These are phyloP conservation scores for Metacarcinus magister DNA, from an alignment of 2,888 invertebrate species.

Conservation along the genomic window DNA sequence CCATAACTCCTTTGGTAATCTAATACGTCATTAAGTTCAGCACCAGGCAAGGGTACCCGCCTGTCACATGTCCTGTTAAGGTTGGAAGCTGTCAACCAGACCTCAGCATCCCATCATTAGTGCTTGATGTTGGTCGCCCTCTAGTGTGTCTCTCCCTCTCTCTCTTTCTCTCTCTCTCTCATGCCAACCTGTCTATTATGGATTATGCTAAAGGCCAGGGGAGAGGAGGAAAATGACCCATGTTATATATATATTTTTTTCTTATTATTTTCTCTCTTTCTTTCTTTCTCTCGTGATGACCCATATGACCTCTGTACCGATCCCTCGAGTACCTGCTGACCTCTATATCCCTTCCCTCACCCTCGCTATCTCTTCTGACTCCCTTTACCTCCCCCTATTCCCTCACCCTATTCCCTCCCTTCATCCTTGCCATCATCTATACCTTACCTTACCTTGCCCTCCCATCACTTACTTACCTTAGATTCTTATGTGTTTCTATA, in stretches of 20 bases:
- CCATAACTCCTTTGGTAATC: too few species aligned
- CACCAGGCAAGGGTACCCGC: too few species aligned
- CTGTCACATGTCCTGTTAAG: too few species aligned
- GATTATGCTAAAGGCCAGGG: background rate
- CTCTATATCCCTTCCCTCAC: background rate
- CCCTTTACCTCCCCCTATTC: background rate
- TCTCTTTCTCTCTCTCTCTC: background rate
- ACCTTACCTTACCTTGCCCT: background rate
- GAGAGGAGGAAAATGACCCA: background rate
- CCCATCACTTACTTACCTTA: too few species aligned
- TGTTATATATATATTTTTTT: background rate
- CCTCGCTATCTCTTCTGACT: background rate
- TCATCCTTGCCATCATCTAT: background rate
- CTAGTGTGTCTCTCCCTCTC: too few species aligned
- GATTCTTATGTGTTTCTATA: too few species aligned
- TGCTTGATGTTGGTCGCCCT: background rate
- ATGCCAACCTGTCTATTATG: background rate
- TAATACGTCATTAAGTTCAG: too few species aligned
- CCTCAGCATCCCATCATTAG: background rate
- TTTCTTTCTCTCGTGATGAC: background rate
- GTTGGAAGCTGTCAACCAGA: background rate
- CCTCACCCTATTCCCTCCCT: background rate
- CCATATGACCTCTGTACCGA: background rate
- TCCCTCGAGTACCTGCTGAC: background rate
- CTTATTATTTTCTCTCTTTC: background rate